These are phyloP conservation scores for Agrochola macilenta DNA, from an alignment of 2,888 invertebrate species.

Conservation along the genomic window DNA sequence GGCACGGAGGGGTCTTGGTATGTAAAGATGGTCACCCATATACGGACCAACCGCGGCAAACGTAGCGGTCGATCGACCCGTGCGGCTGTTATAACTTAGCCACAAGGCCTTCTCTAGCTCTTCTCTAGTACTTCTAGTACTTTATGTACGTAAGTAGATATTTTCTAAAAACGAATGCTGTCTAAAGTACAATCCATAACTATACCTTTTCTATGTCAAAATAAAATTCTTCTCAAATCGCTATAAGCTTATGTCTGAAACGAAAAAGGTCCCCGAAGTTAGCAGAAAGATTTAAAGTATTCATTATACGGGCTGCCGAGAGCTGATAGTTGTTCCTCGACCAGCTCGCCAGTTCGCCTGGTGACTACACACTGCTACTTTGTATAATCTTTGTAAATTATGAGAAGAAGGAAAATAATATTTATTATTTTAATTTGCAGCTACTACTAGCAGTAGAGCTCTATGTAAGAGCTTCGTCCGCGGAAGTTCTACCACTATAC, in stretches of 20 bases:
- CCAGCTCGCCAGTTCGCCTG: conserved; percentile 35
- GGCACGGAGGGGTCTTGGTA: too few species aligned
- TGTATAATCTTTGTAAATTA: conserved; percentile 14
- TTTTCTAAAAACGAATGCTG: background rate
- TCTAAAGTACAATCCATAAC: background rate
- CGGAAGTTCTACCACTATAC: too few species aligned
- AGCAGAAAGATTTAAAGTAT: conserved; percentile 70
- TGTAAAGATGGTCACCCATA: too few species aligned
- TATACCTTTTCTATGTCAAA: background rate
- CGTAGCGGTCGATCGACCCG: too few species aligned
- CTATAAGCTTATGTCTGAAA: conserved; percentile 18
- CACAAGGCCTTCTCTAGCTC: too few species aligned
- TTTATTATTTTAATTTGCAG: conserved; percentile 18
- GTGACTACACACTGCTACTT: conserved; percentile 36
- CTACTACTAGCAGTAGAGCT: background rate
- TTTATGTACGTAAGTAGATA: too few species aligned
- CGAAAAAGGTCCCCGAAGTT: conserved; percentile 46
- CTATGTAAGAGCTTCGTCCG: background rate
- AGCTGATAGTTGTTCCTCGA: conserved; percentile 62
- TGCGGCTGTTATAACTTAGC: too few species aligned
- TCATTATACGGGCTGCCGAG: conserved; percentile 64
- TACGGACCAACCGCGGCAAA: too few species aligned
- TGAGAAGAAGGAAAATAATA: background rate
- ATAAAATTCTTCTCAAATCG: conserved; percentile 6
- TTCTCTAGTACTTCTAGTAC: too few species aligned